phyloP scores from a whole-genome alignment of 2,888 invertebrate genomes.

The Tromatobia lineatoria region DNA sequence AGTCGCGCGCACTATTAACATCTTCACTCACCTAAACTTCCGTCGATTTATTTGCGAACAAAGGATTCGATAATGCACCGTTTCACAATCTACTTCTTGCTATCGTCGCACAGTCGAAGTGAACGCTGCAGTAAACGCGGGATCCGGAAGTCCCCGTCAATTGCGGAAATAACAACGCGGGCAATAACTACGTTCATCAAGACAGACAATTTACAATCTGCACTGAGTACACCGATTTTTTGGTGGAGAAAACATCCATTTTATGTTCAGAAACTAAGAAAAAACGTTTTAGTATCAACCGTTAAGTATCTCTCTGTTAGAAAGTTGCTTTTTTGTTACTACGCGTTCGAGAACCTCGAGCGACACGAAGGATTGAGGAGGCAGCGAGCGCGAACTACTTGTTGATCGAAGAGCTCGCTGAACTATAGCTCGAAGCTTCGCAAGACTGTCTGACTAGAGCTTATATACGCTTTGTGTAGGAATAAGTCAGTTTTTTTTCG shows the following conservation, averaged over 20 bases:
- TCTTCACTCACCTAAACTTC: not conserved
- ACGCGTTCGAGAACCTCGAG: not conserved
- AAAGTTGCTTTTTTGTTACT: not conserved
- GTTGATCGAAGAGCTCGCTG: slow-evolving; percentile 70
- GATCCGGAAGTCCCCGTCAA: not conserved
- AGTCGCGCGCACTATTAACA: not conserved
- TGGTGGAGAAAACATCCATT: too few species aligned
- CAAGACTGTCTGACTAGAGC: not conserved
- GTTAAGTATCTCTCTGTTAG: too few species aligned
- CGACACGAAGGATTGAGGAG: slow-evolving; percentile 6
- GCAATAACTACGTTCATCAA: not conserved
- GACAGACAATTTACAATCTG: not conserved
- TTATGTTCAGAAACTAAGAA: too few species aligned
- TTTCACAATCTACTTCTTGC: not conserved
- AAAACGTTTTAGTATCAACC: not conserved
- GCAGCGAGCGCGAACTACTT: slow-evolving; percentile 70
- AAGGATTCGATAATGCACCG: not conserved
- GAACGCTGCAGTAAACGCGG: not conserved
- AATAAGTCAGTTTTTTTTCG: not conserved
- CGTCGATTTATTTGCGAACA: not conserved
- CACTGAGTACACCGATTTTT: too few species aligned
- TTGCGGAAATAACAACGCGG: not conserved
- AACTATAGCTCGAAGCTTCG: not conserved
- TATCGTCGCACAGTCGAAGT: not conserved
- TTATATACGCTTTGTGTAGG: not conserved